Percentiles rank a stretch among this genome's conserved stretches.
These are phyloP conservation scores for Poeciliopsis occidentalis DNA, from an alignment of 2,113 vertebrate genomes.

Conservation along the genomic window DNA sequence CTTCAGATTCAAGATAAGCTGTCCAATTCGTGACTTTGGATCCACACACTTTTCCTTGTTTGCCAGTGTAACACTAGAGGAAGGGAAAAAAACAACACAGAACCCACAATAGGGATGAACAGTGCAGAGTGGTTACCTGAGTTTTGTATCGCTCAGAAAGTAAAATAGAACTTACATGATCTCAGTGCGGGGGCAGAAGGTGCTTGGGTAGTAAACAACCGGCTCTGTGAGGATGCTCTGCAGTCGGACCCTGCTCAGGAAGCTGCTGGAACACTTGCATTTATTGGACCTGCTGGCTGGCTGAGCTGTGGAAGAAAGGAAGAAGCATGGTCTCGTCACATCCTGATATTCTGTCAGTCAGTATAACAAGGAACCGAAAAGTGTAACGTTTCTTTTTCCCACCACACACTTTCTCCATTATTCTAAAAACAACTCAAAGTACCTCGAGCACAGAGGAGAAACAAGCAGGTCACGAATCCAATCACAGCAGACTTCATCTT, in stretches of 20 bases:
- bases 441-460: constrained; percentile 43
- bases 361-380: background rate
- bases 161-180: constrained; percentile 33
- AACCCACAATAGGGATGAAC: background rate
- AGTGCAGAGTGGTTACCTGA: background rate
- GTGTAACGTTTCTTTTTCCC: background rate
- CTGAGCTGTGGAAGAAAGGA: constrained; percentile 17
- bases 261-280: constrained; percentile 19
- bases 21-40: constrained; percentile 14
- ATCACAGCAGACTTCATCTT: constrained; percentile 20
- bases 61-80: constrained; percentile 4
- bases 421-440: background rate
- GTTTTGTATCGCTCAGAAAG: too few relatives aligned
- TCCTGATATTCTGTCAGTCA: too few relatives aligned
- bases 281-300: background rate
- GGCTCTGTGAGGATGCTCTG: background rate
- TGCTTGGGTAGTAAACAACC: background rate
- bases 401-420: background rate
- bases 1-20: background rate
- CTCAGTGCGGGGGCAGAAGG: constrained; percentile 19
- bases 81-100: background rate
- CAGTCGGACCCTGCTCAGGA: background rate
- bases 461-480: background rate
- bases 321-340: background rate
- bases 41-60: constrained; percentile 20